phyloP scores from a whole-genome alignment of 2,797 vertebrate species.

The Arctocebus calabarensis region DNA sequence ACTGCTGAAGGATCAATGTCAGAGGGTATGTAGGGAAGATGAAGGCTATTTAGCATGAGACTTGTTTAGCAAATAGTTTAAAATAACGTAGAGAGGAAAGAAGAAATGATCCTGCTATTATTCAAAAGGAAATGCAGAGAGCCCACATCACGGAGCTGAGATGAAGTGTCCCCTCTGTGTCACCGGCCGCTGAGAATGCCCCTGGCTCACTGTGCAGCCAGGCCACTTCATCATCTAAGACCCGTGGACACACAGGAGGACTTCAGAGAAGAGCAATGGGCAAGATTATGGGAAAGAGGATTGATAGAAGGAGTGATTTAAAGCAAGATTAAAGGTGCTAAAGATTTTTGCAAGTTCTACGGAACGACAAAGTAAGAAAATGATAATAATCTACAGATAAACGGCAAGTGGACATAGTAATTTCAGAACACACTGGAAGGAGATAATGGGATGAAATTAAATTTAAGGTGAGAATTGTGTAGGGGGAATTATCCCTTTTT shows the following conservation, averaged over 20 bases:
- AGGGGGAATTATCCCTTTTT: neutral
- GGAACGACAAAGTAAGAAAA: slow-evolving; percentile 4
- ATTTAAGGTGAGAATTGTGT: neutral
- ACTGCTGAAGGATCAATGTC: neutral
- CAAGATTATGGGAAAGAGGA: neutral
- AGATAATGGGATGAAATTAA: neutral
- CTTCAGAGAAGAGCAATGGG: neutral
- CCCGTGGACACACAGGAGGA: neutral
- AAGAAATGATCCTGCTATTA: neutral
- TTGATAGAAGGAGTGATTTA: neutral
- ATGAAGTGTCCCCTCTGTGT: neutral
- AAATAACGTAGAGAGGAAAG: neutral
- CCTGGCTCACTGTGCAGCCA: neutral
- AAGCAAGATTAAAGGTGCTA: neutral
- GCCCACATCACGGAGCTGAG: neutral
- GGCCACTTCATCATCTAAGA: neutral
- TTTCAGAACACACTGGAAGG: slow-evolving; percentile 8
- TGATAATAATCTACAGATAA: neutral
- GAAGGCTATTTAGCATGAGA: neutral
- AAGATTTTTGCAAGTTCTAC: neutral
- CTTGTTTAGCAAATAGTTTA: neutral
- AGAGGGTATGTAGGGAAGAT: neutral
- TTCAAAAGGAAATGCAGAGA: neutral
- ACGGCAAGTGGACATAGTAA: neutral
- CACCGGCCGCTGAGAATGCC: neutral